Conservation (phyloP, 1,140 invertebrate species). For the Brachionus rubens region DNA sequence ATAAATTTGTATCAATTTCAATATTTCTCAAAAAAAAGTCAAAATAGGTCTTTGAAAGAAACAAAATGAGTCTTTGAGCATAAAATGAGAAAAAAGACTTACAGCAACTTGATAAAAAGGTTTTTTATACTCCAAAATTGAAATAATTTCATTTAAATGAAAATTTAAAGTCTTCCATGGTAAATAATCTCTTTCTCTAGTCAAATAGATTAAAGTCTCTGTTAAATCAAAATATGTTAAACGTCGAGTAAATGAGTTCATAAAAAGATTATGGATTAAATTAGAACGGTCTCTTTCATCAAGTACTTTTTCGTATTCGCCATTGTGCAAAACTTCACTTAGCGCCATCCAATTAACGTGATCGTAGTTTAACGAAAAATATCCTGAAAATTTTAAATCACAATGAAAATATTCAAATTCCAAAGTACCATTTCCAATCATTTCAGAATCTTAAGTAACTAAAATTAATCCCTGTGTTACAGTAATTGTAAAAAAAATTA, state of each 20-base stretch:
- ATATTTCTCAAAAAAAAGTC: constrained; percentile 37
- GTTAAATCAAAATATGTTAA: neutral
- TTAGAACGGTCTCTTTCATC: neutral
- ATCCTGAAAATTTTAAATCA: constrained; percentile 25
- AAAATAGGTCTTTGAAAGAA: constrained; percentile 32
- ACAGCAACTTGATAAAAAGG: constrained; percentile 27
- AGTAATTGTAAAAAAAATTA: constrained; percentile 5
- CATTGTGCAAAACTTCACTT: neutral
- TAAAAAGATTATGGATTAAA: constrained; percentile 33
- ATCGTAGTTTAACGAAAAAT: constrained; percentile 1
- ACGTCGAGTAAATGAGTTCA: constrained; percentile 15
- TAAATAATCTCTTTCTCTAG: neutral
- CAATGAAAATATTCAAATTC: constrained; percentile 36
- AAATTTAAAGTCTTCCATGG: constrained; percentile 32
- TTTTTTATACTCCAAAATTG: constrained; percentile 28
- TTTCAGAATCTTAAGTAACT: neutral
- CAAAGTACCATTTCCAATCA: neutral
- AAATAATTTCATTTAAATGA: constrained; percentile 27
- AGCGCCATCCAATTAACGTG: constrained; percentile 5
- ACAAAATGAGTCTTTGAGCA: neutral
- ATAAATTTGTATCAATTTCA: constrained; percentile 8
- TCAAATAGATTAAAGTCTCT: neutral
- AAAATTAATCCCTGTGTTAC: too few species aligned
- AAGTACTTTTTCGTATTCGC: neutral
- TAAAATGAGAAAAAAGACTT: neutral